A percentile compares a stretch with the other conserved stretches of the same genome.
Conservation (phyloP, 2,888 invertebrate genomes). For the Cetonia aurata region DNA sequence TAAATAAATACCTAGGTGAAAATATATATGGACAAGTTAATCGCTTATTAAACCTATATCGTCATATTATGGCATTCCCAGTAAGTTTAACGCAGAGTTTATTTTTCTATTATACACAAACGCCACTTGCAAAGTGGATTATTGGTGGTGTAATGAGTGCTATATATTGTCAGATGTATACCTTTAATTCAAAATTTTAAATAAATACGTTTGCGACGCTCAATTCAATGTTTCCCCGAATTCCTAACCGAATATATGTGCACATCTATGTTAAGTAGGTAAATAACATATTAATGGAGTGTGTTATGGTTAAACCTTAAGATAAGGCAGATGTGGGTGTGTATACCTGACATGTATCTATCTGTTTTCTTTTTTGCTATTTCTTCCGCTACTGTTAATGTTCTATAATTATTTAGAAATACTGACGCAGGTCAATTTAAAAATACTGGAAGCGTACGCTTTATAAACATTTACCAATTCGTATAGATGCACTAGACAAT, state of each 20-base stretch:
- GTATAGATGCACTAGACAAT: slow-evolving; percentile 32
- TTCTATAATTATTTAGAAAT: slow-evolving; percentile 28
- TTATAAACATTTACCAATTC: slow-evolving; percentile 31
- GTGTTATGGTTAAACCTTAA: slow-evolving; percentile 19
- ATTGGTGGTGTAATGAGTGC: slow-evolving; percentile 20
- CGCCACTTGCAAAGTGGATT: slow-evolving; percentile 13
- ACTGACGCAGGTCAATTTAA: slow-evolving; percentile 13
- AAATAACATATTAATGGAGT: slow-evolving; percentile 4
- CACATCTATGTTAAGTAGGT: too few species aligned
- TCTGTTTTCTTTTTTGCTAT: slow-evolving; percentile 12
- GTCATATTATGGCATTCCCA: too few species aligned
- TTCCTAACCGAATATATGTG: too few species aligned
- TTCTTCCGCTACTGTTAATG: slow-evolving; percentile 11
- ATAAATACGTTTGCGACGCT: slow-evolving; percentile 23
- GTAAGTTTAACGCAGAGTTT: slow-evolving; percentile 11
- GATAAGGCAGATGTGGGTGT: neutral
- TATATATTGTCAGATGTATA: slow-evolving; percentile 24
- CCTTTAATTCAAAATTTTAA: slow-evolving; percentile 16
- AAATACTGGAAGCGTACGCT: slow-evolving; percentile 17
- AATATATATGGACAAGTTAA: too few species aligned
- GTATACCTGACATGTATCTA: too few species aligned
- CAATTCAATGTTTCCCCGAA: too few species aligned
- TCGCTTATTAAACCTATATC: too few species aligned
- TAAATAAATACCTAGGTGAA: too few species aligned
- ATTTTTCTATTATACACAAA: slow-evolving; percentile 32